phyloP scores from a whole-genome alignment of 23 tunicate species.

The Trididemnum clinides region DNA sequence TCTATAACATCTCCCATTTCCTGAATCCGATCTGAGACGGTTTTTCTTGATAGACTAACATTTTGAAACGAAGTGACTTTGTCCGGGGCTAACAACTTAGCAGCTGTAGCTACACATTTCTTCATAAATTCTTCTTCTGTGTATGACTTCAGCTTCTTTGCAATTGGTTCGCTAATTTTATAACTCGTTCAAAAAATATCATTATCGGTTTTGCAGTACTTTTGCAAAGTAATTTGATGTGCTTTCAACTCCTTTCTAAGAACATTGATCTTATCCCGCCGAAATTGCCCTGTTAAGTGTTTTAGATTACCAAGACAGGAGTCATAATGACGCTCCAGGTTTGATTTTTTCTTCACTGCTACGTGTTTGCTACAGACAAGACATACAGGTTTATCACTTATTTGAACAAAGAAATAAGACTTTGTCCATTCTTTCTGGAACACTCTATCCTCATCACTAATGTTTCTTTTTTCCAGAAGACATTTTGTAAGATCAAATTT shows the following conservation, averaged over 20 bases:
- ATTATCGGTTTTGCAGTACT: constrained; percentile 39
- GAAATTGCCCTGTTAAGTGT: constrained; percentile 38
- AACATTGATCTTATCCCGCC: constrained; percentile 39
- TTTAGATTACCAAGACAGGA: constrained; percentile 34
- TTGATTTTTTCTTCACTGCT: constrained; percentile 58
- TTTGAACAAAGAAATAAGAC: constrained; percentile 39
- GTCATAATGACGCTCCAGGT: constrained; percentile 45
- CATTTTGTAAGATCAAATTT: constrained; percentile 9
- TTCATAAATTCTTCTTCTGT: constrained; percentile 48
- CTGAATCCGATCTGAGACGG: constrained; percentile 66
- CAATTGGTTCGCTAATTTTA: constrained; percentile 51
- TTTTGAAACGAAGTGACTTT: constrained; percentile 53
- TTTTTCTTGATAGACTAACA: constrained; percentile 66
- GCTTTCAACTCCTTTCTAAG: constrained; percentile 27
- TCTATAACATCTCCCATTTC: constrained; percentile 73
- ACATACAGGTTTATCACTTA: constrained; percentile 35
- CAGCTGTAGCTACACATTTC: constrained; percentile 47
- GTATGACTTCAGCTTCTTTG: constrained; percentile 54
- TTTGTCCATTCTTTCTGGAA: constrained; percentile 17
- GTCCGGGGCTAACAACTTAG: constrained; percentile 52
- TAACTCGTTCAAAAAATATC: constrained; percentile 44
- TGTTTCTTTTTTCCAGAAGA: constrained; percentile 32
- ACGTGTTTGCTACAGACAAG: constrained; percentile 42
- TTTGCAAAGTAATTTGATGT: constrained; percentile 47
- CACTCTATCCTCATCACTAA: constrained; percentile 36